Evolutionary conservation across 2,888 invertebrate species (phyloP), one percentile per base, ranked within the genome.

Genomic region (Pammene fasciana): DNA sequence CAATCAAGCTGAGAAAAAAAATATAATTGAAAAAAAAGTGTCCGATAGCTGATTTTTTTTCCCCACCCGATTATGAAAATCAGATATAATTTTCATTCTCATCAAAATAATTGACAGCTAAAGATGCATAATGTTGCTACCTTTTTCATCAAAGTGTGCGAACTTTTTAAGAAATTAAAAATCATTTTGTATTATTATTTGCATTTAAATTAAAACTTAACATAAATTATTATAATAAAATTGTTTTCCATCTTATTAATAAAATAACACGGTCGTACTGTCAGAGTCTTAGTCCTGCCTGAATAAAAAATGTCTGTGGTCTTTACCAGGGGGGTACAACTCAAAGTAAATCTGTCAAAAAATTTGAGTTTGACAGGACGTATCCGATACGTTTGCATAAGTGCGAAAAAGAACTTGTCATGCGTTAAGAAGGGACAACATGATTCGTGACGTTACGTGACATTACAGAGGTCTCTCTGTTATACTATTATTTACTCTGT

Each of bases 41-140:
- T 77, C 78, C 72, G 81, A 76, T 75, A 73, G 74, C 77, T 76
- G 75, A 76, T 70, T 73, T 80, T 78, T 38, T 78, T 81, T 79
- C 73, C 78, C 71, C 73, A 81, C 79, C 76, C 78, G 73, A 82
- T 80, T 80, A 78, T 75, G 78, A 84, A 85, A 85, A 85, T 84
- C 76, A 76, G 73, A 79, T 83, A 74, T 81, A 86, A 84, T 86
- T 88, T 85, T 86, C 90, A 88, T 89, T 83, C 81, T 88, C 86
- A 87, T 89, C 83, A 85, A 84, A 82, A 79, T 75, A 75, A 80
- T 76, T 89, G 89, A 88, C 89, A 88, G 83, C 67, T 75, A 72
- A 26, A 73, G 54, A 65, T 54, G 48, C 59, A 34, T 68, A 68
- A 68, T 67, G 70, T 73, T 72, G 67, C 82, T 84, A 81, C 85